Conservation (phyloP, 2,113 vertebrate species). For the Suncus etruscus region DNA sequence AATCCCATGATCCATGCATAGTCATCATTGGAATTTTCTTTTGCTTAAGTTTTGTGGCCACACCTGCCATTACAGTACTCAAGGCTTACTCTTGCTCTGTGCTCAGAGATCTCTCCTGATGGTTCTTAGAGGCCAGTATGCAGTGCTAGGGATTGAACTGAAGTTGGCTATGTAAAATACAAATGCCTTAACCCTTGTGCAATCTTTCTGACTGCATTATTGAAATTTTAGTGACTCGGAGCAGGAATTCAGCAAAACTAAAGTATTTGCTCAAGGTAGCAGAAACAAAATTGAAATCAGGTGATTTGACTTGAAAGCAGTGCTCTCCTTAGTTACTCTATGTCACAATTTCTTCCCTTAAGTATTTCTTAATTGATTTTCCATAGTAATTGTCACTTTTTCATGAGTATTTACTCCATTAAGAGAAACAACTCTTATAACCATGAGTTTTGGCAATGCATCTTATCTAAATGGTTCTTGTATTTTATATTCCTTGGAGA, state of each 20-base stretch:
- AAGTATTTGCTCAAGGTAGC: background rate
- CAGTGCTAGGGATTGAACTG: too few relatives aligned
- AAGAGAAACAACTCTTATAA: background rate
- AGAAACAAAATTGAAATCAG: background rate
- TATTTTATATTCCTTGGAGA: background rate
- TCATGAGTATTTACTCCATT: background rate
- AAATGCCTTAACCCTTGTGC: too few relatives aligned
- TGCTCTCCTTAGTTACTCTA: background rate
- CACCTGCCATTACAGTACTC: too few relatives aligned
- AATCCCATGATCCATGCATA: background rate
- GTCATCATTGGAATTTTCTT: background rate
- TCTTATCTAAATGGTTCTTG: background rate
- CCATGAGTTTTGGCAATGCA: background rate
- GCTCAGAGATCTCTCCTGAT: too few relatives aligned
- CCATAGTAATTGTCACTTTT: background rate
- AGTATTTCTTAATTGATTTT: background rate
- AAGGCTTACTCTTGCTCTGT: too few relatives aligned
- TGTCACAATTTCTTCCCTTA: background rate
- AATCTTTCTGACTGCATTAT: too few relatives aligned
- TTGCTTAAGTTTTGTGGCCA: too few relatives aligned
- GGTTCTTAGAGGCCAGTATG: too few relatives aligned
- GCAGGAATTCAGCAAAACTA: background rate
- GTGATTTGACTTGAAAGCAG: background rate
- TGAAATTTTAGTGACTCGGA: background rate
- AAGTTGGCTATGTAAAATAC: too few relatives aligned